Base-by-base conservation (phyloP, 2,113 vertebrate genomes). In the Xiphophorus couchianus region DNA sequence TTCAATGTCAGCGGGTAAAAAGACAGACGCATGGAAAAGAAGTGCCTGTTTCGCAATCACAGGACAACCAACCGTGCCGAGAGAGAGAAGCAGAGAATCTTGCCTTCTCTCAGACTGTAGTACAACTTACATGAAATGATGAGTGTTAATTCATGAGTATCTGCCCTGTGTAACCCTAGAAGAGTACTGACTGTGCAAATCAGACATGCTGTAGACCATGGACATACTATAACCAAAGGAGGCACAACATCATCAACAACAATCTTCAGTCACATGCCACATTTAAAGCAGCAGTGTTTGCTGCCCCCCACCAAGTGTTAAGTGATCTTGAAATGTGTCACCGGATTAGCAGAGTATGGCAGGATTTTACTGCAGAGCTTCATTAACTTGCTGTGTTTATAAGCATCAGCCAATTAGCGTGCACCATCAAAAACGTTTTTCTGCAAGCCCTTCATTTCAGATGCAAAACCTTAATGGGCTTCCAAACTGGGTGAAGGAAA, bases 1-100 rank as follows among this genome's bases (percentile, higher is more conserved):
- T 87, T 91, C 74, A 0, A 86, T 86, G 89, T 87, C 86, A 88
- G 83, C 80, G 74, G 74, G 77, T 78, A 80, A 82, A 69, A 66
- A 76, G 62, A 75, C 51, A 33, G 62, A 70, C 71, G 67, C 11
- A 27, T 68, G 69, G 74, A 62, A 88, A 82, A 89, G 77, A 68
- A 88, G 82, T 89, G 78, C 54, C 82, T 71, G 67, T 93, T 92
- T 75, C 30, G 2, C 68, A 92, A 90, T 81, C 65, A 14, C 62
- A 66, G 51, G 65, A 77, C 29, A 71, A 22, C 35, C 11, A 30
- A 66, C n/a, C 1, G 14, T 66, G 71, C 31, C 42, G 17, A 48
- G 35, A 37, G 10, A 37, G 0, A 37, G 35, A 37, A 12, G 35
- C 35, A 62, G 19, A 62, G 60, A 72, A 62, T 27, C 33, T 7